A percentile compares a stretch with the other conserved stretches of the same genome.
Conservation (phyloP, 2,888 invertebrate genomes). For the Chaetoderma sp. region DNA sequence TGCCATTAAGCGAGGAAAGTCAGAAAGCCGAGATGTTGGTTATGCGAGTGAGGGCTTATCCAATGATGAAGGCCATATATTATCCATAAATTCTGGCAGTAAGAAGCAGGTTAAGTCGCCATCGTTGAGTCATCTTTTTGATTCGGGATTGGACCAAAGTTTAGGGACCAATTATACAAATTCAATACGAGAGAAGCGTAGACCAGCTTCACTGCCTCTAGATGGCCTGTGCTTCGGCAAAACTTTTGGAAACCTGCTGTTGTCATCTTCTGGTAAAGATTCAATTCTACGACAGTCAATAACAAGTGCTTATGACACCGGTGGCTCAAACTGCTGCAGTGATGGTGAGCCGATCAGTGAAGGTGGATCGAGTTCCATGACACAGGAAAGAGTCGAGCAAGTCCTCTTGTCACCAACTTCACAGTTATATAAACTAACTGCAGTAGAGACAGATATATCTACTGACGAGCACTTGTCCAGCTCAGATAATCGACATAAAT, state of each 20-base stretch:
- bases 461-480: slow-evolving; percentile 5
- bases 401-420: slow-evolving; percentile 12
- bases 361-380: neutral
- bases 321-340: slow-evolving; percentile 12
- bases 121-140: too few species aligned
- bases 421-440: slow-evolving; percentile 21
- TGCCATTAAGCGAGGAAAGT: neutral
- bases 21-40: slow-evolving; percentile 60
- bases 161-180: too few species aligned
- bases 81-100: too few species aligned
- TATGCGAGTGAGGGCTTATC: slow-evolving; percentile 70
- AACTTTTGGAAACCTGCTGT: neutral
- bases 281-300: slow-evolving; percentile 33
- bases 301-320: slow-evolving; percentile 38
- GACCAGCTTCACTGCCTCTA: neutral
- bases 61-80: slow-evolving; percentile 66
- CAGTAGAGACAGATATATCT: slow-evolving; percentile 20
- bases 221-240: neutral
- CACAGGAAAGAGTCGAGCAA: neutral
- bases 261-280: neutral
- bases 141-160: too few species aligned
- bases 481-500: neutral
- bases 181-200: too few species aligned
- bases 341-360: neutral
- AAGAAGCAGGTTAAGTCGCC: too few species aligned